Base-by-base conservation (phyloP, 1,140 invertebrate species). In the Orius laevigatus region DNA sequence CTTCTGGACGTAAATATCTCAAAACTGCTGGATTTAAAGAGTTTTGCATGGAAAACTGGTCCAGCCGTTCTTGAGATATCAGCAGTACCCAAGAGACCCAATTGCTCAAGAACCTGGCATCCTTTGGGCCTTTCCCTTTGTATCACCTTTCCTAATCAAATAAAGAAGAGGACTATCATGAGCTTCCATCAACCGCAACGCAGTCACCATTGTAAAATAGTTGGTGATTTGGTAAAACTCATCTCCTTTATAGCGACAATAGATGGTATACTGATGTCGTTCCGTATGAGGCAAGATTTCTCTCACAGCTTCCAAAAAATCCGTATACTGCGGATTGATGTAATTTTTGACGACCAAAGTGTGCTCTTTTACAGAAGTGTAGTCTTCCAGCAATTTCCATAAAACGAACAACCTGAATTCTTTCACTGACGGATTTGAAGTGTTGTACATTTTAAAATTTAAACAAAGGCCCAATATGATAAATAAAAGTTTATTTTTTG, bases 91-190 rank as follows among this genome's bases (percentile, higher is more conserved):
- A 34, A 34, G 6, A 34, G n/a, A 8, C n/a, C 33, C 8, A 34
- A n/a, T 34, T 34, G 33, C 33, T 34, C 33, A n/a, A 8, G n/a
- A n/a, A 34, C 8, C n/a, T 34, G 33, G 8, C 8, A 8, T 6
- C 8, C 33, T 34, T 6, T 34, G 33, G 8, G 33, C 33, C 8
- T 34, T 34, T 34, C n/a, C n/a, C n/a, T n/a, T 34, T 8, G n/a
- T 34, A 8, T 38, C 10, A 32, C 43, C 43, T 45, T 45, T 45
- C n/a, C 43, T 31, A 31, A 45, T 45, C 9, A 45, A 18, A 31
- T 45, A 45, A 2, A 45, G 43, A n/a, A 45, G 18, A 45, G 43
- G 43, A 16, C 43, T 45, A 19, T 25, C 43, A 33, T 45, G 43
- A 31, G 43, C 43, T 10, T 45, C 43, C 43, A 45, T 45, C 25